These are phyloP conservation scores for Muntiacus muntjak DNA, from an alignment of 2,113 vertebrate genomes.

Conservation along the genomic window DNA sequence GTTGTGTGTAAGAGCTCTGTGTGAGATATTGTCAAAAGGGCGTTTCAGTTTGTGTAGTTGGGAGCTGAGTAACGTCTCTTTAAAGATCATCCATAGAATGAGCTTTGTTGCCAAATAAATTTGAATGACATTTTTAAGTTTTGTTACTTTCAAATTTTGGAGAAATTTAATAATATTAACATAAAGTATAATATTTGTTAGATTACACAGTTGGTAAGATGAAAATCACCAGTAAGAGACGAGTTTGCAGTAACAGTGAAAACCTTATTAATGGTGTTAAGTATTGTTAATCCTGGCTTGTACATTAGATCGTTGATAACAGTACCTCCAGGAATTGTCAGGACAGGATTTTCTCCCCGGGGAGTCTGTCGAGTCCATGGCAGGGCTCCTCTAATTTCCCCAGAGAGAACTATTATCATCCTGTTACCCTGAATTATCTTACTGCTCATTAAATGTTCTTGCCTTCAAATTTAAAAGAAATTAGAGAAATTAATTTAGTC, in stretches of 20 bases:
- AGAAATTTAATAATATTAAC: background rate
- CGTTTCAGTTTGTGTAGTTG: background rate
- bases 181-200: background rate
- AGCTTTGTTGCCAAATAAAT: slow-evolving; percentile 3
- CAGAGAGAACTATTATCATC: slow-evolving; percentile 5
- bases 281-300: background rate
- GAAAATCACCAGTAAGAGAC: background rate
- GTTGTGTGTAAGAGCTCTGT: background rate
- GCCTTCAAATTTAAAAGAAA: slow-evolving; percentile 20
- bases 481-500: slow-evolving; percentile 34
- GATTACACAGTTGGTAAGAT: background rate
- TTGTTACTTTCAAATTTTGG: background rate
- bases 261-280: slow-evolving; percentile 44
- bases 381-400: slow-evolving; percentile 50
- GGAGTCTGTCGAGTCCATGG: slow-evolving; percentile 18
- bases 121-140: background rate
- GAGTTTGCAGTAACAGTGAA: background rate
- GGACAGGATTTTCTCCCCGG: slow-evolving; percentile 42
- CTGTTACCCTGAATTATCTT: background rate
- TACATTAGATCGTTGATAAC: slow-evolving; percentile 22
- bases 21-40: background rate
- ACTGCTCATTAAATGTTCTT: slow-evolving; percentile 19
- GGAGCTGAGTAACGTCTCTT: background rate
- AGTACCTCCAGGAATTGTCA: slow-evolving; percentile 35
- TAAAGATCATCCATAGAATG: background rate